Conservation (phyloP, 2,113 vertebrate species). For the Anhinga anhinga region DNA sequence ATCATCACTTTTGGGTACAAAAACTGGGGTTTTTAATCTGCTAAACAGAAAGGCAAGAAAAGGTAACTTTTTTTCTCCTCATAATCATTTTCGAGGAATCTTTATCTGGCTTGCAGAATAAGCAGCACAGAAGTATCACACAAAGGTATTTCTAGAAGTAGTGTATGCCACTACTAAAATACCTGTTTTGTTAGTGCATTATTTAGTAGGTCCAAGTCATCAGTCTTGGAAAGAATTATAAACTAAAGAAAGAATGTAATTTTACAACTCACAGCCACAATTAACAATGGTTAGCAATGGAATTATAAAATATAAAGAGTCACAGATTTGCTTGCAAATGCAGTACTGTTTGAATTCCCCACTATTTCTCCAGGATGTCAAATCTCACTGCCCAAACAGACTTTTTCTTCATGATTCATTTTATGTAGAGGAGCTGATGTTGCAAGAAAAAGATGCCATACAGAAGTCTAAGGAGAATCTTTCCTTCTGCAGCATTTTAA, state of each 20-base stretch:
- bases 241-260: too few species aligned
- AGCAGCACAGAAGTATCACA: background rate
- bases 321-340: background rate
- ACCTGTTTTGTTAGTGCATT: background rate
- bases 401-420: background rate
- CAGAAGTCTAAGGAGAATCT: background rate
- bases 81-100: background rate
- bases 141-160: background rate
- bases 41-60: background rate
- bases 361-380: background rate
- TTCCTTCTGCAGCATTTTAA: background rate
- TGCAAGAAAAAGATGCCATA: background rate
- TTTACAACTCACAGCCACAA: background rate
- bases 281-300: background rate
- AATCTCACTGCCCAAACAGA: background rate
- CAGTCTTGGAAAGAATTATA: background rate
- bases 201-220: background rate
- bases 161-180: background rate
- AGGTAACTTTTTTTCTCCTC: background rate
- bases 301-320: background rate
- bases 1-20: background rate
- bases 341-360: background rate
- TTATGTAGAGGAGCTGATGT: background rate
- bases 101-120: background rate
- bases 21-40: background rate